phyloP scores from a whole-genome alignment of 2,888 invertebrate genomes.

The Eudasyphora cyanicolor region DNA sequence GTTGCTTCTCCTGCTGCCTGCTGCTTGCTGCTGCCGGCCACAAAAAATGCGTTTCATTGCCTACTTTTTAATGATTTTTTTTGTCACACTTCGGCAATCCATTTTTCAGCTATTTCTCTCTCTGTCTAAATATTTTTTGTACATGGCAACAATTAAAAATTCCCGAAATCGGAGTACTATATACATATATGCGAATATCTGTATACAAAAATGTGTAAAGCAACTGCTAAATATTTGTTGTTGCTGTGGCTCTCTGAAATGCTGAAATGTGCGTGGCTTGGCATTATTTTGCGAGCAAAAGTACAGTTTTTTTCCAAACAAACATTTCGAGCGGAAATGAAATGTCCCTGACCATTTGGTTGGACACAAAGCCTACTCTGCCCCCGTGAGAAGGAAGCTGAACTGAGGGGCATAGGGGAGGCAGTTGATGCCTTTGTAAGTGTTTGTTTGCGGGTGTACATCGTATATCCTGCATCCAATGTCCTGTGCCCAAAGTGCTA shows the following conservation, averaged over 20 bases:
- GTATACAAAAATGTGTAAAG: background rate
- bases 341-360: constrained; percentile 4
- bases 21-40: too few species aligned
- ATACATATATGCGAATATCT: background rate
- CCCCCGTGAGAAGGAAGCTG: background rate
- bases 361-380: background rate
- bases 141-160: background rate
- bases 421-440: background rate
- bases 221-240: background rate
- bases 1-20: background rate
- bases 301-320: constrained; percentile 12
- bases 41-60: constrained; percentile 53
- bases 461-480: constrained; percentile 9
- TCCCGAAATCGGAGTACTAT: constrained; percentile 15
- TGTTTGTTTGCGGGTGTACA: constrained; percentile 37
- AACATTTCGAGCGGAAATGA: background rate
- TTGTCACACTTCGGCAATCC: background rate
- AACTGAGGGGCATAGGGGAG: background rate
- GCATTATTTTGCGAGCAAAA: constrained; percentile 26
- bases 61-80: constrained; percentile 7
- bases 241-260: background rate
- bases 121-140: constrained; percentile 4
- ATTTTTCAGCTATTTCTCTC: constrained; percentile 1
- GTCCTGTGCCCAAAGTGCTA: constrained; percentile 46
- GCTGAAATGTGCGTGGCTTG: constrained; percentile 1